Conservation (phyloP, 2,888 invertebrate genomes). For the Cylloceria caligata region DNA sequence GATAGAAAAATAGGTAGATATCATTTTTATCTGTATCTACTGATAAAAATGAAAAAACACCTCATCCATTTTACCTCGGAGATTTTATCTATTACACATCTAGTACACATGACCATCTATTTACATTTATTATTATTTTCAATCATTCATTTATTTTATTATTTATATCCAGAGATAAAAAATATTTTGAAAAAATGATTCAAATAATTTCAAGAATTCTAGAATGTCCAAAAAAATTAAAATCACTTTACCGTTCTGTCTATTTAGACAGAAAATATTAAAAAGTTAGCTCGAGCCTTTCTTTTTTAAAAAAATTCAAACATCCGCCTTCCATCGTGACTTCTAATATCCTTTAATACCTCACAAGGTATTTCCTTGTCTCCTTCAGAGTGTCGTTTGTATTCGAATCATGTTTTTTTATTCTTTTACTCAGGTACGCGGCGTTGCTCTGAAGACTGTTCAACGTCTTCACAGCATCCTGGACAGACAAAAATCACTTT, state of each 20-base stretch:
- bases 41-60: too few species aligned
- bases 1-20: not conserved
- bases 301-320: not conserved
- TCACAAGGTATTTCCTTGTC: conserved; percentile 86
- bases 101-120: too few species aligned
- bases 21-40: not conserved
- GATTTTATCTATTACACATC: too few species aligned
- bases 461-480: conserved; percentile 90
- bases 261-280: not conserved
- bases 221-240: not conserved
- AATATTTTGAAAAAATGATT: not conserved
- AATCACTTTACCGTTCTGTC: not conserved
- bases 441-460: conserved; percentile 91
- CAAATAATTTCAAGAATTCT: not conserved
- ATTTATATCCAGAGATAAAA: not conserved
- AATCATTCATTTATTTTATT: not conserved
- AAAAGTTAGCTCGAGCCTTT: not conserved
- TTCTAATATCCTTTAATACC: conserved; percentile 75
- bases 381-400: conserved; percentile 84
- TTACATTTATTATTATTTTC: not conserved
- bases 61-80: too few species aligned
- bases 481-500: conserved; percentile 31
- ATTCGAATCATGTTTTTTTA: conserved; percentile 35
- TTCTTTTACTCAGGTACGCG: conserved; percentile 85
- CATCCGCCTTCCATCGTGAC: not conserved